Evolutionary conservation across 2,797 vertebrate genomes (phyloP).

Genomic region (Chanos chanos): DNA sequence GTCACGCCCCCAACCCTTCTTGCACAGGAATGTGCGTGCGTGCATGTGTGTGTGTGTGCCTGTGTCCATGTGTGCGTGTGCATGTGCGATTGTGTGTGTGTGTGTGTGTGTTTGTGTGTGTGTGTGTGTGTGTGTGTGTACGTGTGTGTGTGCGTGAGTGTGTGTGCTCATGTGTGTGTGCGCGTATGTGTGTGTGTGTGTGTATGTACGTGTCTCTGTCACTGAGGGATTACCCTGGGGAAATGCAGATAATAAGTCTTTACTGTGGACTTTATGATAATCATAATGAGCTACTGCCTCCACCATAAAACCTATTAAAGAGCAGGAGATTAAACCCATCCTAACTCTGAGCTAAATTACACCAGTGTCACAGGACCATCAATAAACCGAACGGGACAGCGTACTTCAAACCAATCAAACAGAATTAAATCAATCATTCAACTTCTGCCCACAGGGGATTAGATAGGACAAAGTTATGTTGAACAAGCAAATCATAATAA

Average conservation of each 20-base stretch:
- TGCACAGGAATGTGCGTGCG: not conserved
- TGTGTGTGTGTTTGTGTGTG: too few species aligned
- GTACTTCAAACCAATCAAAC: constrained; percentile 2
- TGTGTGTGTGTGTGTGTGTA: too few species aligned
- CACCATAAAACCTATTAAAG: constrained; percentile 40
- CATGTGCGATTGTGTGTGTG: too few species aligned
- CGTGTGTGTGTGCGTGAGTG: not conserved
- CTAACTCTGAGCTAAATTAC: constrained; percentile 9
- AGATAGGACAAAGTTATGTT: too few species aligned
- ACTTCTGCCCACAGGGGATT: too few species aligned
- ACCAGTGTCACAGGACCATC: not conserved
- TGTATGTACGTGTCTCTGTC: not conserved
- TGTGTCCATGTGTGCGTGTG: too few species aligned
- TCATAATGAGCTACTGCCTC: constrained; percentile 40
- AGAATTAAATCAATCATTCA: too few species aligned
- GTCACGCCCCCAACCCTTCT: too few species aligned
- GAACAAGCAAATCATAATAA: too few species aligned
- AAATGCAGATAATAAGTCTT: constrained; percentile 35
- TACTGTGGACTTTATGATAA: constrained; percentile 35
- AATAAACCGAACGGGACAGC: not conserved
- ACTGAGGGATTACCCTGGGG: constrained; percentile 25
- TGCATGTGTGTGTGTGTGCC: not conserved
- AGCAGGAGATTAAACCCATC: constrained; percentile 22
- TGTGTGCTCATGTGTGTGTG: not conserved
- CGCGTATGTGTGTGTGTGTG: not conserved